These are phyloP conservation scores for Caradrina kadenii DNA, from an alignment of 2,888 invertebrate genomes.

Conservation along the genomic window DNA sequence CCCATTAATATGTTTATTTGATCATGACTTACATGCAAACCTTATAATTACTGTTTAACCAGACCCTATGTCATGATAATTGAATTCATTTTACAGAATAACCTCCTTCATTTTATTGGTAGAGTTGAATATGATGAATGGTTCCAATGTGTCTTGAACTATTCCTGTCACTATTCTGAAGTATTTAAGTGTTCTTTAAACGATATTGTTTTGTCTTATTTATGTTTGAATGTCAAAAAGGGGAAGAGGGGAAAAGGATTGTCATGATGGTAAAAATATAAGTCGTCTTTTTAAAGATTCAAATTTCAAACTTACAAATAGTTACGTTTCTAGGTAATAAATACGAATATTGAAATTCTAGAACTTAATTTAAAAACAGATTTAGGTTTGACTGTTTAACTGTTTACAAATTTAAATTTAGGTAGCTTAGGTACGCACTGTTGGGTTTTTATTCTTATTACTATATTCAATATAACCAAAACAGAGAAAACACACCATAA, in stretches of 20 bases:
- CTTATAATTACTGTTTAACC: no score
- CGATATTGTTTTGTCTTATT: conserved; percentile 59
- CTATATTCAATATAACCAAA: no score
- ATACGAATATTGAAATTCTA: not conserved
- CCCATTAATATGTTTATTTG: no score
- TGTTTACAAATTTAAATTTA: not conserved
- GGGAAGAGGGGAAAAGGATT: conserved; percentile 32
- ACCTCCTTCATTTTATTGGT: conserved; percentile 58
- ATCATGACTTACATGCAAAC: no score
- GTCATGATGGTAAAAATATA: not conserved
- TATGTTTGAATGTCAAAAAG: conserved; percentile 30
- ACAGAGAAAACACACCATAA: conserved; percentile 31
- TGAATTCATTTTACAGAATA: conserved; percentile 68
- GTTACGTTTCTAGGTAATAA: not conserved
- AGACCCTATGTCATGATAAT: no score
- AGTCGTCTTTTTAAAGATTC: not conserved
- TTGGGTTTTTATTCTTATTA: not conserved
- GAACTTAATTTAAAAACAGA: not conserved
- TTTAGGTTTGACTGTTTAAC: not conserved
- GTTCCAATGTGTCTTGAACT: conserved; percentile 69
- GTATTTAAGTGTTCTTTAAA: conserved; percentile 62
- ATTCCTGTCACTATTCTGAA: conserved; percentile 63
- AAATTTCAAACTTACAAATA: not conserved
- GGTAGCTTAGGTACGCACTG: not conserved
- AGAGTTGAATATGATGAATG: conserved; percentile 76